Conservation (phyloP, 37 sponge, comb jelly and placozoan genomes). For the Ianthella basta region DNA sequence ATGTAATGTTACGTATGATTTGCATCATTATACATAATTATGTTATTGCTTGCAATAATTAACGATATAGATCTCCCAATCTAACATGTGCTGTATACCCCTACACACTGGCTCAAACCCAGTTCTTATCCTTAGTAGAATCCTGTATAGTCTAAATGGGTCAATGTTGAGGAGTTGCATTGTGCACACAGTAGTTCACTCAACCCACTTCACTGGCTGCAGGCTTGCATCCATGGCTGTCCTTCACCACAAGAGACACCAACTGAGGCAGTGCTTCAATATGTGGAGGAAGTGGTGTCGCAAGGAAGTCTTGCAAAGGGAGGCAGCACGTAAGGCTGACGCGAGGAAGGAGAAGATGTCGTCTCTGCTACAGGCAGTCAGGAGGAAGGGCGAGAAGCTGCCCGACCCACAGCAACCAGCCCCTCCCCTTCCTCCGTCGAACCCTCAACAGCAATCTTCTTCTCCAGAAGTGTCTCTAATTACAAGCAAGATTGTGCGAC, state of each 20-base stretch:
- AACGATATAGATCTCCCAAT: too few species aligned
- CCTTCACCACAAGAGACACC: slow-evolving; percentile 7
- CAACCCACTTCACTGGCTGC: neutral
- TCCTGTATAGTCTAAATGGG: neutral
- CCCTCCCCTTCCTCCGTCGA: too few species aligned
- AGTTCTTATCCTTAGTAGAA: too few species aligned
- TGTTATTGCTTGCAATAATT: too few species aligned
- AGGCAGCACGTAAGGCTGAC: neutral
- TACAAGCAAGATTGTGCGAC: slow-evolving; percentile 7
- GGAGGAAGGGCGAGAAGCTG: too few species aligned
- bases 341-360: slow-evolving; percentile 17
- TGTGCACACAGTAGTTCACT: neutral
- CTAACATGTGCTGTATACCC: too few species aligned
- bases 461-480: slow-evolving; percentile 5
- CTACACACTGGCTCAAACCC: too few species aligned
- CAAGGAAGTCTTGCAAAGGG: neutral
- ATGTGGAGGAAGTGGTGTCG: neutral
- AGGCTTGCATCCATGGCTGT: neutral
- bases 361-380: neutral
- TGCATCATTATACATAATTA: too few species aligned
- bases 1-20: too few species aligned
- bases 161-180: neutral
- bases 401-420: too few species aligned
- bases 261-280: neutral
- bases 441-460: neutral